Conservation (phyloP, 2,888 invertebrate genomes). For the Clepsis dumicolana region DNA sequence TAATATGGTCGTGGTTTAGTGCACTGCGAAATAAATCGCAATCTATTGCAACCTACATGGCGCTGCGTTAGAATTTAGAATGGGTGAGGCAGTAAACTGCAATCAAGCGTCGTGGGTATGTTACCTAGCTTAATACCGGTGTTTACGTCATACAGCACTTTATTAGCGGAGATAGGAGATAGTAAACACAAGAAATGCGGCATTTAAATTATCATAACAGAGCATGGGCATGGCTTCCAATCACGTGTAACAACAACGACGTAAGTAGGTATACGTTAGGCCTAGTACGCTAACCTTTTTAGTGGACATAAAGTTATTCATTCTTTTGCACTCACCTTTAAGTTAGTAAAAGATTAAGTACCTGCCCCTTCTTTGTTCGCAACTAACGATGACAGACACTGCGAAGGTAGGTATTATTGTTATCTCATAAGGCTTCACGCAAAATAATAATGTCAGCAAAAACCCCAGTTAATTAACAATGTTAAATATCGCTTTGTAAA, state of each 20-base stretch:
- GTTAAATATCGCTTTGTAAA: constrained; percentile 51
- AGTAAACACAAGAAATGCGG: background rate
- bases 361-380: too few species aligned
- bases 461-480: constrained; percentile 31
- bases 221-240: too few species aligned
- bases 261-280: background rate
- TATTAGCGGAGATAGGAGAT: background rate
- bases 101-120: constrained; percentile 46
- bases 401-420: too few species aligned
- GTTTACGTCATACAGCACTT: too few species aligned
- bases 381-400: background rate
- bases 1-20: background rate
- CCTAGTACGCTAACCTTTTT: too few species aligned
- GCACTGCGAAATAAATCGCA: constrained; percentile 48
- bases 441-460: constrained; percentile 9
- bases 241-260: too few species aligned
- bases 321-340: too few species aligned
- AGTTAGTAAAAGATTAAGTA: too few species aligned
- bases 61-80: constrained; percentile 42
- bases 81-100: constrained; percentile 48
- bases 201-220: too few species aligned
- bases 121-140: background rate
- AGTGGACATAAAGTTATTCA: too few species aligned
- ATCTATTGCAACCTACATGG: constrained; percentile 47
- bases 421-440: constrained; percentile 10